phyloP scores from a whole-genome alignment of 2,888 invertebrate genomes.

The Ernsta delagoae region DNA sequence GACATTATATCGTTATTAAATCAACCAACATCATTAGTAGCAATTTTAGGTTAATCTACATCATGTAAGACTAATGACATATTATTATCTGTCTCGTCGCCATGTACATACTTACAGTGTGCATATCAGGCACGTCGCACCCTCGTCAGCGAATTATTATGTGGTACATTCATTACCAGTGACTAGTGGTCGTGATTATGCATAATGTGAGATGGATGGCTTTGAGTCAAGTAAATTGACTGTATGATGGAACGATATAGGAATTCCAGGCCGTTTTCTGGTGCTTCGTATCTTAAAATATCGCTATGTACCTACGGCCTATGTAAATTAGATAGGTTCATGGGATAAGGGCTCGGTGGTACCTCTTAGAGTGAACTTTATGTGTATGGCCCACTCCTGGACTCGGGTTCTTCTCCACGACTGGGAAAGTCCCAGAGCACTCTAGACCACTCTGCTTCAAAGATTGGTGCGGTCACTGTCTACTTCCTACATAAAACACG shows the following conservation, averaged over 20 bases:
- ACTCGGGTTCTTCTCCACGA: no score
- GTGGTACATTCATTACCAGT: conserved; percentile 17
- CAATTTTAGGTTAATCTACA: conserved; percentile 1
- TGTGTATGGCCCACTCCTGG: no score
- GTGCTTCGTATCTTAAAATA: no score
- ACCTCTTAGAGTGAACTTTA: no score
- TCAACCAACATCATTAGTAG: neutral
- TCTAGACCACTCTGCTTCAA: no score
- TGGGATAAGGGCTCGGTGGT: no score
- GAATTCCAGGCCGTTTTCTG: no score
- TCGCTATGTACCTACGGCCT: no score
- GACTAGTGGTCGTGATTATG: conserved; percentile 20
- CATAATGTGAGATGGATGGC: conserved; percentile 11
- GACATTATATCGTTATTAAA: neutral
- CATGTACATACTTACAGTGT: neutral
- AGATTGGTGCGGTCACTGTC: no score
- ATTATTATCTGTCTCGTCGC: neutral
- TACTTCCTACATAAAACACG: no score
- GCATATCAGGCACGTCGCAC: conserved; percentile 7
- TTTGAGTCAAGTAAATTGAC: neutral
- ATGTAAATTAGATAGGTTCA: no score
- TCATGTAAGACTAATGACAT: neutral
- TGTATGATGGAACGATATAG: neutral
- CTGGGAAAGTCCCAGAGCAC: no score
- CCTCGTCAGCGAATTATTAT: conserved; percentile 31